phyloP scores from a whole-genome alignment of 1,140 invertebrate genomes.

The Drosophila pallidifrons region DNA sequence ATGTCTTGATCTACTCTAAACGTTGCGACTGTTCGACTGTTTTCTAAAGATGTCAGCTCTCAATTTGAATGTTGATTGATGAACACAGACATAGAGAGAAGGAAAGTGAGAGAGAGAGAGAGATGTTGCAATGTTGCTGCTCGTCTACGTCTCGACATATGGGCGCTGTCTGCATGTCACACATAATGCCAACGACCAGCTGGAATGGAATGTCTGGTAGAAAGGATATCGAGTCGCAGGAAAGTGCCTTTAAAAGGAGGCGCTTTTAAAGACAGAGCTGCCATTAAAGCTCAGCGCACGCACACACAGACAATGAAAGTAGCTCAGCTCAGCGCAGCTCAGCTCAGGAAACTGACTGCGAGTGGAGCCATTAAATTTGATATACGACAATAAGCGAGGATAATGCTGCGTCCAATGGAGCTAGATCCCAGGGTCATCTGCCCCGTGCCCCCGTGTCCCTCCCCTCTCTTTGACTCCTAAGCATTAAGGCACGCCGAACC shows the following conservation, averaged over 20 bases:
- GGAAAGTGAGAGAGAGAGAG: background rate
- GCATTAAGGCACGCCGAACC: background rate
- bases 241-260: constrained; percentile 44
- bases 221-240: background rate
- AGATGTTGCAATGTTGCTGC: constrained; percentile 5
- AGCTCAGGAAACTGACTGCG: constrained; percentile 62
- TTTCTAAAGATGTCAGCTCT: constrained; percentile 7
- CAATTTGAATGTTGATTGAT: constrained; percentile 71
- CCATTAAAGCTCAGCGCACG: constrained; percentile 52
- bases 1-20: constrained; percentile 9
- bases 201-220: background rate
- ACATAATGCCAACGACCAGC: constrained; percentile 30
- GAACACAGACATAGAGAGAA: constrained; percentile 8
- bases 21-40: background rate
- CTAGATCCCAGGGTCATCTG: constrained; percentile 15
- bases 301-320: constrained; percentile 54
- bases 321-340: constrained; percentile 30
- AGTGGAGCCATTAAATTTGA: constrained; percentile 73
- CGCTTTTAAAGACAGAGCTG: constrained; percentile 33
- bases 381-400: constrained; percentile 79
- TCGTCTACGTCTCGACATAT: constrained; percentile 35
- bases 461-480: background rate
- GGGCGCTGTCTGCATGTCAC: constrained; percentile 44
- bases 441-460: constrained; percentile 8
- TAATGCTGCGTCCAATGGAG: constrained; percentile 63